These are phyloP conservation scores for Coranthus polyacanthus DNA, from an alignment of 2,797 vertebrate species.

Conservation along the genomic window DNA sequence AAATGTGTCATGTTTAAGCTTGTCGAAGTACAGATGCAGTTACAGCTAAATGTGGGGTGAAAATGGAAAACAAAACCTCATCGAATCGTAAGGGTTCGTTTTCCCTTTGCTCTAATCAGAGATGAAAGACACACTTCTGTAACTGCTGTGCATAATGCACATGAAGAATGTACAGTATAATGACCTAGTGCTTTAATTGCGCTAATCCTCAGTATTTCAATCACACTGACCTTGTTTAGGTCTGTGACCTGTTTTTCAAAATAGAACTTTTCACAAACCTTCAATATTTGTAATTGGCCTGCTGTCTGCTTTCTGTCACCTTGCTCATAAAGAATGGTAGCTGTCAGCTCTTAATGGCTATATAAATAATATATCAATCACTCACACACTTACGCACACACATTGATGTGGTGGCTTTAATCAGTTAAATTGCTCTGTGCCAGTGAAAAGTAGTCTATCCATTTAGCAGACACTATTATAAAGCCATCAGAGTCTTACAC, in stretches of 20 bases:
- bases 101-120: too few relatives aligned
- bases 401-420: constrained; percentile 77
- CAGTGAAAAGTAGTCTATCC: constrained; percentile 44
- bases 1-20: too few relatives aligned
- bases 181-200: too few relatives aligned
- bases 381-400: constrained; percentile 35
- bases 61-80: too few relatives aligned
- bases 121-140: too few relatives aligned
- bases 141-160: too few relatives aligned
- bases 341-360: constrained; percentile 44
- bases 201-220: too few relatives aligned
- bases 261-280: constrained; percentile 18
- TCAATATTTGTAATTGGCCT: constrained; percentile 44
- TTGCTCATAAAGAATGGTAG: constrained; percentile 32
- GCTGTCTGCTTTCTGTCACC: constrained; percentile 45
- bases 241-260: background rate
- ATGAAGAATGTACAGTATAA: too few relatives aligned
- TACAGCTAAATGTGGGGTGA: too few relatives aligned
- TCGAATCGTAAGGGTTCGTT: too few relatives aligned
- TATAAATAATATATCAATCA: constrained; percentile 68
- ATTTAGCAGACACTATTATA: constrained; percentile 64
- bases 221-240: too few relatives aligned
- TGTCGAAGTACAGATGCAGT: too few relatives aligned
- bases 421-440: constrained; percentile 62
- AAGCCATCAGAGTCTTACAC: constrained; percentile 50